Evolutionary conservation across 2,113 vertebrate species (phyloP).

Genomic region (Leiothrix lutea): DNA sequence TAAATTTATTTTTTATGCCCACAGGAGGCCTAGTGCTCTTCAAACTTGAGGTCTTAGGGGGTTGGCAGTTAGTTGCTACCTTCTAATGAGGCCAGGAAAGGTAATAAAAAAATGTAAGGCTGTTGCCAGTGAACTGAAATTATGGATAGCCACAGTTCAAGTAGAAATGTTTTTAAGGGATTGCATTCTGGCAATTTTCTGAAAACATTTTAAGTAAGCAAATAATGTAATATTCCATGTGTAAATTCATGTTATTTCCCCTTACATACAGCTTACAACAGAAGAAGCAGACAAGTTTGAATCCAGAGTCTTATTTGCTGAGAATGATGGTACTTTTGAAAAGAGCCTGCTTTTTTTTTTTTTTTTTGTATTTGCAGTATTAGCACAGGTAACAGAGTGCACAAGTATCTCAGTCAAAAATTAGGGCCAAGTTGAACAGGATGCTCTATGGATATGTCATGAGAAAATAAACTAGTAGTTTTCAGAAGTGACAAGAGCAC

Average conservation of each 20-base stretch:
- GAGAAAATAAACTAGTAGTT: background rate
- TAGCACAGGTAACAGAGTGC: background rate
- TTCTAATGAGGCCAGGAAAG: background rate
- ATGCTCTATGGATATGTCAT: background rate
- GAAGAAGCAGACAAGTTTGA: background rate
- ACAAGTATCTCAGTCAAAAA: background rate
- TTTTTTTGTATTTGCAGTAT: background rate
- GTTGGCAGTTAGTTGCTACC: background rate
- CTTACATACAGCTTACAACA: background rate
- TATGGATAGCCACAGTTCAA: background rate
- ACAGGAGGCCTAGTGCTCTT: background rate
- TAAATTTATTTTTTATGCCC: background rate
- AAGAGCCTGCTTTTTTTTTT: background rate
- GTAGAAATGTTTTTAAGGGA: background rate
- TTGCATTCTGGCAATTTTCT: background rate
- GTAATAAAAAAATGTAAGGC: background rate
- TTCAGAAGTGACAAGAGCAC: background rate
- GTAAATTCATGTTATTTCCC: background rate
- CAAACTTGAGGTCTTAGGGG: background rate
- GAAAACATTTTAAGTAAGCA: background rate
- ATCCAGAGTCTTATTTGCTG: background rate
- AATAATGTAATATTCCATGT: background rate
- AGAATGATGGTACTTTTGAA: background rate
- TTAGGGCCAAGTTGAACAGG: background rate
- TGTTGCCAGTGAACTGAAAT: background rate